A percentile compares a stretch with the other conserved stretches of the same genome.
These are phyloP conservation scores for Rotaria magnacalcarata DNA, from an alignment of 2,888 invertebrate genomes.

Conservation along the genomic window DNA sequence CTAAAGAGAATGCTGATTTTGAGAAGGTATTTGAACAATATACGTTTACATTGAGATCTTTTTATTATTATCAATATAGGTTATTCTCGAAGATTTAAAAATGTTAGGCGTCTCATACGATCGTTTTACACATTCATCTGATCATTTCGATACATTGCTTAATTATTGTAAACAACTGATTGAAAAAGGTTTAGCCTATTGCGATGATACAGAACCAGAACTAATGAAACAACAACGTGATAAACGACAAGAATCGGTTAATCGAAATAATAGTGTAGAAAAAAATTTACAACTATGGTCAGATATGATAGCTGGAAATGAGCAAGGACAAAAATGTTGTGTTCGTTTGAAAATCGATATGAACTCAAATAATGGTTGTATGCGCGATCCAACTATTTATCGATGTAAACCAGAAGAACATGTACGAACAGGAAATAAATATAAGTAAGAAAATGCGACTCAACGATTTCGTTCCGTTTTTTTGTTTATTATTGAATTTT, in stretches of 20 bases:
- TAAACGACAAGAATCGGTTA: slow-evolving; percentile 80
- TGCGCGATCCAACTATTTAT: slow-evolving; percentile 97
- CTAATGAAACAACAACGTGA: slow-evolving; percentile 90
- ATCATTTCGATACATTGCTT: slow-evolving; percentile 88
- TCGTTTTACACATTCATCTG: slow-evolving; percentile 85
- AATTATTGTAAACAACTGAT: slow-evolving; percentile 80
- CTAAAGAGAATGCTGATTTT: slow-evolving; percentile 92
- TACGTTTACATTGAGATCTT: too few species aligned
- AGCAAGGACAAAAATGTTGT: slow-evolving; percentile 77
- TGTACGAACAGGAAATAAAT: slow-evolving; percentile 84
- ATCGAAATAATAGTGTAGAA: slow-evolving; percentile 76
- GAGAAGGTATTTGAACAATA: slow-evolving; percentile 70
- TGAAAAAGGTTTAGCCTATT: slow-evolving; percentile 83
- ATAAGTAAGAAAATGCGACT: slow-evolving; percentile 68
- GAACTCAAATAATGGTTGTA: slow-evolving; percentile 86
- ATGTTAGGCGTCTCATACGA: slow-evolving; percentile 87
- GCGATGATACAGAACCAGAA: slow-evolving; percentile 89
- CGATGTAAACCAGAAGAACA: slow-evolving; percentile 91
- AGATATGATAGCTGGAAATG: slow-evolving; percentile 83
- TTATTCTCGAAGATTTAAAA: slow-evolving; percentile 83
- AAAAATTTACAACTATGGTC: slow-evolving; percentile 83
- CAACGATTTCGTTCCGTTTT: neutral
- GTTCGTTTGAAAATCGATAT: slow-evolving; percentile 96
- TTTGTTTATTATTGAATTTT: slow-evolving; percentile 45
- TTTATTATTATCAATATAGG: slow-evolving; percentile 54